Base-by-base conservation (phyloP, 2,888 invertebrate species). In the Pterostichus niger region DNA sequence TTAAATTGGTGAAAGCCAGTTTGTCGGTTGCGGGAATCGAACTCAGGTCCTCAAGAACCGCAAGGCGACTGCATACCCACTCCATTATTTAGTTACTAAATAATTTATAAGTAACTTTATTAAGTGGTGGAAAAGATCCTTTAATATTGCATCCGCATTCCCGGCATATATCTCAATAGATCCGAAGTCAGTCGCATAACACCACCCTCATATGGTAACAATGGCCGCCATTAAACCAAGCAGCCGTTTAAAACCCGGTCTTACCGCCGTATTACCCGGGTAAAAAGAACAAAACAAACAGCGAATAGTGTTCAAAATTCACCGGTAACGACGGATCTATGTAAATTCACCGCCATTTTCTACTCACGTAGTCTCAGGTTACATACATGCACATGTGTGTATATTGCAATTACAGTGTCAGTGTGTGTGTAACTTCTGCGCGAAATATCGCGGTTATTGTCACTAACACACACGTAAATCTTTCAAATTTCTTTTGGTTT, bases 311-410 rank as follows among this genome's bases (percentile, higher is more conserved):
- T 79, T 64, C 49, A 64, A 79, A 79, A 79, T 64, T 46, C 52
- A 44, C 79, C 33, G 64, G 61, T 64, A 79, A 79, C 54, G 46
- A 40, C 49, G 79, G 46, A 79, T 64, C 64, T 79, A 79, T 79
- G 79, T 79, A 79, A 79, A 79, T 79, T 79, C 52, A 15, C n/a
- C 64, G 49, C 79, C 68, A 79, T 79, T 78, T 78, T 56, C 77
- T 71, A 71, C 35, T 40, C 40, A 71, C 31, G 24, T 24, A 24
- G 24, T 24, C 40, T 40, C 35, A 11, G 6, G 71, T 44, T 40
- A 9, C 13, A 59, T 7, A 15, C 13, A 64, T 31, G 64, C 64
- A 64, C 9, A 31, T 33, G 33, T n/a, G n/a, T n/a, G n/a, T 11
- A 64, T 33, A 64, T 33, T 64, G 64, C 64, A 64, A 64, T 35